Evolutionary conservation across 2,888 invertebrate genomes (phyloP), one percentile per base, ranked within the genome.

Genomic region (Neoaliturus tenellus): DNA sequence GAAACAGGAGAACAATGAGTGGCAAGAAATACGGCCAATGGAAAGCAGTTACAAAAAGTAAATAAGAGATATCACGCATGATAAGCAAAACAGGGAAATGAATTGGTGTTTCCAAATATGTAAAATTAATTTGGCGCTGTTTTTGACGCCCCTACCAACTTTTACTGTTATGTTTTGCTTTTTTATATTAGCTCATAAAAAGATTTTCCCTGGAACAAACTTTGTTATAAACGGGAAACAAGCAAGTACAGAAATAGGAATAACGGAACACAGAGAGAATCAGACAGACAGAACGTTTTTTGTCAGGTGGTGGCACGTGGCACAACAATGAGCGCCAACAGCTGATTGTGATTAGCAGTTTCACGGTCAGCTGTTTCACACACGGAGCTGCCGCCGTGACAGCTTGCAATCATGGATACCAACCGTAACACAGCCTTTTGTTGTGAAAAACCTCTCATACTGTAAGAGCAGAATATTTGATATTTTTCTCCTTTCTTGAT

Each of bases 291-390:
- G 51, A 48, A 48, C 17, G 51, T 51, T 51, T 51, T n/a, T 51
- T 51, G 51, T 51, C 14, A 48, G 48, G 14, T 10, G 51, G 51
- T 20, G 51, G 51, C 51, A 51, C 51, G 51, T 51, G 51, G 51
- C 44, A 12, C 55, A 20, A 55, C 55, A 55, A 55, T 55, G 23
- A 55, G 48, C 55, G 55, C 23, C 55, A 55, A 55, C 55, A 55
- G 55, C 55, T 55, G 55, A 55, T 20, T 55, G 55, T 55, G 44
- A 44, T 44, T 44, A 44, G 44, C 44, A 44, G 44, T 44, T 44
- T 44, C 55, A 55, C 55, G 55, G 55, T 55, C 55, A 55, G 55
- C 55, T 55, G 55, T 55, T 55, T 23, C 55, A 23, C 55, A 55
- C 55, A 55, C 44, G 55, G 23, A 55, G 55, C 23, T 55, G 55